Conservation (phyloP, 2,797 vertebrate species). For the Hypotaenidia philippensis region DNA sequence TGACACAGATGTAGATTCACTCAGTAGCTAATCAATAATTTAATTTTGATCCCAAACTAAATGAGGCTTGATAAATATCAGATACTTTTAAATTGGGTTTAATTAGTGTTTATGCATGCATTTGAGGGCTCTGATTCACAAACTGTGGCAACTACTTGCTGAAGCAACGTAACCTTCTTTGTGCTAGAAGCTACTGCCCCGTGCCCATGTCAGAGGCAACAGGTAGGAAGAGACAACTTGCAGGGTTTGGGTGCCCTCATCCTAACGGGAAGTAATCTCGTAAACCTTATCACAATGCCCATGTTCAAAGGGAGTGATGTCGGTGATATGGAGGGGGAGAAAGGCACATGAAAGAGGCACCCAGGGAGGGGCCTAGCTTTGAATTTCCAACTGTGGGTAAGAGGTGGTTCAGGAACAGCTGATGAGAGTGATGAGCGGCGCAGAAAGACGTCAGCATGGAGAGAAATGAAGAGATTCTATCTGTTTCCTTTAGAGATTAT, state of each 20-base stretch:
- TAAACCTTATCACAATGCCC: not conserved
- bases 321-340: not conserved
- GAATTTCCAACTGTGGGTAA: conserved; percentile 45
- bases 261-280: conserved; percentile 15
- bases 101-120: conserved; percentile 49
- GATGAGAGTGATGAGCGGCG: conserved; percentile 24
- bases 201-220: not conserved
- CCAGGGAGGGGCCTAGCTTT: not conserved
- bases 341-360: conserved; percentile 38
- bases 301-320: not conserved
- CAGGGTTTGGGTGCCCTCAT: not conserved
- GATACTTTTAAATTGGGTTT: conserved; percentile 38
- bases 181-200: not conserved
- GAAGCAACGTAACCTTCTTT: not conserved
- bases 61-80: conserved; percentile 55
- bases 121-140: conserved; percentile 46
- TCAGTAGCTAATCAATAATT: conserved; percentile 52
- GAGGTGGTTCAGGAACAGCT: conserved; percentile 40
- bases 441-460: conserved; percentile 15
- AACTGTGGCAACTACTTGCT: not conserved
- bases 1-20: not conserved
- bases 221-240: no score
- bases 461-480: conserved; percentile 30
- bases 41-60: conserved; percentile 55
- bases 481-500: conserved; percentile 27